These are phyloP conservation scores for Athalia circularis DNA, from an alignment of 2,888 invertebrate genomes.

Conservation along the genomic window DNA sequence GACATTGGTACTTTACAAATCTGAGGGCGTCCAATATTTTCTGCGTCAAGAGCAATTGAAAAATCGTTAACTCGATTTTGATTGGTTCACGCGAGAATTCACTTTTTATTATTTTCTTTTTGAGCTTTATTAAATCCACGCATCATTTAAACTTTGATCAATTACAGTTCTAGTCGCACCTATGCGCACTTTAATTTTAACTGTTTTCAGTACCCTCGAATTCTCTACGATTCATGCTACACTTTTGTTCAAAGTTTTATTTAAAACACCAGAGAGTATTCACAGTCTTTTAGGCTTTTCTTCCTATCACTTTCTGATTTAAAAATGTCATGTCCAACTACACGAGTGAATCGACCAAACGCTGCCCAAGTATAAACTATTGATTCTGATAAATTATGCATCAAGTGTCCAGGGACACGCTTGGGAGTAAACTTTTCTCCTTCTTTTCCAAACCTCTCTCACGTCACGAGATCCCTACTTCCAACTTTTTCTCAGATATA, in stretches of 20 bases:
- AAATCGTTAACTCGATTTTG: too few relatives aligned
- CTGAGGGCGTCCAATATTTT: too few relatives aligned
- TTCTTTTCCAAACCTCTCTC: background rate
- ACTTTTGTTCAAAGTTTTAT: background rate
- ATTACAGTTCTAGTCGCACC: too few relatives aligned
- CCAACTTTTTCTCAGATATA: too few relatives aligned
- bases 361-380: conserved; percentile 33
- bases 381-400: conserved; percentile 38
- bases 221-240: background rate
- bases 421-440: background rate
- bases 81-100: too few relatives aligned
- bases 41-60: too few relatives aligned
- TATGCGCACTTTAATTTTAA: too few relatives aligned
- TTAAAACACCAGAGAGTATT: background rate
- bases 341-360: conserved; percentile 29
- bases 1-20: too few relatives aligned
- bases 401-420: conserved; percentile 37
- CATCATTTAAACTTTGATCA: too few relatives aligned
- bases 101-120: too few relatives aligned
- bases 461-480: background rate
- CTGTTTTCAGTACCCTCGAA: too few relatives aligned
- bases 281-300: background rate
- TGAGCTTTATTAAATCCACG: too few relatives aligned
- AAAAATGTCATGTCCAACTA: conserved; percentile 11
- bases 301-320: conserved; percentile 1